Percentiles rank a stretch among this genome's conserved stretches.
These are phyloP conservation scores for Bombyx huttoni DNA, from an alignment of 2,888 invertebrate genomes.

Conservation along the genomic window DNA sequence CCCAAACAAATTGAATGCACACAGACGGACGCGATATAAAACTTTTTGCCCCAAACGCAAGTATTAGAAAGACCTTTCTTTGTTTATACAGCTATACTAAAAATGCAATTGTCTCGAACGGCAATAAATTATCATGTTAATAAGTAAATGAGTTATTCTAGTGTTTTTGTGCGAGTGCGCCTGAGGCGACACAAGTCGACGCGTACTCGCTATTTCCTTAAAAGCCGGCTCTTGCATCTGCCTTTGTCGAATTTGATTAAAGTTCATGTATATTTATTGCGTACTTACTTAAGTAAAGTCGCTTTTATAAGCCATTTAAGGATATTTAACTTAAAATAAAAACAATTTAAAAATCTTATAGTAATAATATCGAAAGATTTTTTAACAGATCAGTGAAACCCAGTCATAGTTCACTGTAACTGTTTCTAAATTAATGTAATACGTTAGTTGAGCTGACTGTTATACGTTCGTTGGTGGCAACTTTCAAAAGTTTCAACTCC, in stretches of 20 bases:
- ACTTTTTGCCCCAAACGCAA: constrained; percentile 11
- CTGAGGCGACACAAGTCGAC: constrained; percentile 42
- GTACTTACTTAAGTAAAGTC: constrained; percentile 42
- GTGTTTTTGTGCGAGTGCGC: constrained; percentile 45
- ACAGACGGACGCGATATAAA: constrained; percentile 13
- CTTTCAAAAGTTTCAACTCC: no score
- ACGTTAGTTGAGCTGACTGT: no score
- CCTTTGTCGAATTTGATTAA: constrained; percentile 69
- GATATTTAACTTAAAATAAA: constrained; percentile 11
- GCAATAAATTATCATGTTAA: constrained; percentile 68
- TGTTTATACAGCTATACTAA: constrained; percentile 14
- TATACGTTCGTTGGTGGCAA: no score
- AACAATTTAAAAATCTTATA: no score
- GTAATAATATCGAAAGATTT: no score
- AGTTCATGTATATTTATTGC: constrained; percentile 65
- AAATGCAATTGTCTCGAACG: constrained; percentile 53
- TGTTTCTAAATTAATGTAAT: no score
- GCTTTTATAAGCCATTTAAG: constrained; percentile 28
- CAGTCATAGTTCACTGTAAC: no score
- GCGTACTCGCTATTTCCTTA: constrained; percentile 56
- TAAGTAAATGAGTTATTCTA: constrained; percentile 67
- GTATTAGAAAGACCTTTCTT: constrained; percentile 11
- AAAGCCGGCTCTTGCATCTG: constrained; percentile 55
- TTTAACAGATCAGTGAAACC: no score
- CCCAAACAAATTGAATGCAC: constrained; percentile 21